Evolutionary conservation across 2,113 vertebrate species (phyloP).

Genomic region (Oncorhynchus kisutch): DNA sequence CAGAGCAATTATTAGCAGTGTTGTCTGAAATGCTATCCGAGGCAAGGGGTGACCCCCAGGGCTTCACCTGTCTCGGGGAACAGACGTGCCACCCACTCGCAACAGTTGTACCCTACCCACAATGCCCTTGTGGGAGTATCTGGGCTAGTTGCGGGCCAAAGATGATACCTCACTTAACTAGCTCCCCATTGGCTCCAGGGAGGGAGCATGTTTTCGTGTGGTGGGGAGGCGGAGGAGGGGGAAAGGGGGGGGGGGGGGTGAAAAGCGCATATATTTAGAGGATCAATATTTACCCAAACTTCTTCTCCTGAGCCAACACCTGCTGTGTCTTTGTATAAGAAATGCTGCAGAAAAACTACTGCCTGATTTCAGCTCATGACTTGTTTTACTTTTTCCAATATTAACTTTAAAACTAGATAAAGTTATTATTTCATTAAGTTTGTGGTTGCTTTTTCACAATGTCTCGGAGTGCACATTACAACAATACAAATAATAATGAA

Average conservation of each 20-base stretch:
- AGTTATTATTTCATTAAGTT: conserved; percentile 57
- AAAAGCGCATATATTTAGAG: conserved; percentile 67
- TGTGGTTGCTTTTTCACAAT: conserved; percentile 36
- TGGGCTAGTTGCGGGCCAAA: conserved; percentile 79
- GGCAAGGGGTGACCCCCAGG: conserved; percentile 83
- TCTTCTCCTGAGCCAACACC: conserved; percentile 85
- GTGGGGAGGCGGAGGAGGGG: conserved; percentile 56
- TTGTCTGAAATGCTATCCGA: conserved; percentile 68
- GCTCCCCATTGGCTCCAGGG: conserved; percentile 63
- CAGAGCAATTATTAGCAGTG: conserved; percentile 72
- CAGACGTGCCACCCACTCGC: conserved; percentile 98
- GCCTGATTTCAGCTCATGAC: conserved; percentile 42
- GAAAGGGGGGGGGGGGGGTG: conserved; percentile 44
- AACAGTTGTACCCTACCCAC: conserved; percentile 93
- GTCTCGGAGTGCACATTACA: conserved; percentile 60
- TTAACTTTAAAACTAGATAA: conserved; percentile 58
- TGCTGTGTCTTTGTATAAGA: conserved; percentile 84
- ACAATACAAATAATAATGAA: conserved; percentile 67
- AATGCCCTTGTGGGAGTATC: conserved; percentile 83
- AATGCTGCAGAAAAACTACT: conserved; percentile 66
- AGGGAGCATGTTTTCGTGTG: conserved; percentile 49
- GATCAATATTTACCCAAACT: conserved; percentile 83
- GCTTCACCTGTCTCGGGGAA: conserved; percentile 86
- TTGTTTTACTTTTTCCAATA: conserved; percentile 20
- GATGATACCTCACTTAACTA: conserved; percentile 79